Evolutionary conservation across 2,797 vertebrate genomes (phyloP), one percentile per base, ranked within the genome.

Genomic region (Acanthiza pusilla): DNA sequence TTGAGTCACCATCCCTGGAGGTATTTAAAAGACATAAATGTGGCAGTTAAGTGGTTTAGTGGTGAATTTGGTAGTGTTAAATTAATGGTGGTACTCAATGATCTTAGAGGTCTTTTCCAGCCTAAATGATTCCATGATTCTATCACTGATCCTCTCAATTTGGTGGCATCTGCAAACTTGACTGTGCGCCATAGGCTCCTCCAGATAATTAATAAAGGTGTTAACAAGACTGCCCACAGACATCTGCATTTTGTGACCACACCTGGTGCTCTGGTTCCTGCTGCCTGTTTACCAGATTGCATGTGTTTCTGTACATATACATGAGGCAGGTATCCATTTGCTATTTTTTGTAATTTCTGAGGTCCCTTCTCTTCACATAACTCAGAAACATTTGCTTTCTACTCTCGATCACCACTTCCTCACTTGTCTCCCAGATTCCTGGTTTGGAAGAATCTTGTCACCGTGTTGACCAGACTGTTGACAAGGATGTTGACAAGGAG

Each of bases 361-460:
- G 13, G 40, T 72, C 17, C 19, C 5, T 68, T 20, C 67, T 82
- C n/a, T 77, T 70, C 29, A 60, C 17, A 7, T 62, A 78, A 68
- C 25, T 70, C 42, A 50, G 51, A 91, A 91, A 36, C 1, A 25
- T 75, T 79, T 61, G 13, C 17, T 89, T 89, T 76, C 53, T 63
- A 34, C 18, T 25, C 22, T 66, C 0, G 0, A 53, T 60, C 1
- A 4, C 8, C 21, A 48, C 11, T 57, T 88, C 26, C 38, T 76
- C 61, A 91, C 65, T 70, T 67, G 14, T 61, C 18, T 16, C 26
- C 6, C n/a, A 80, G 5, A 74, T 70, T 73, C n/a, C 42, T 75
- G 29, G 19, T 76, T 88, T 75, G 79, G 67, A 61, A 34, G 27
- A 16, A 23, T 65, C 47, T 61, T 71, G 38, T 84, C 22, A 65